phyloP scores from a whole-genome alignment of 2,113 vertebrate species.

The Blennius ocellaris region DNA sequence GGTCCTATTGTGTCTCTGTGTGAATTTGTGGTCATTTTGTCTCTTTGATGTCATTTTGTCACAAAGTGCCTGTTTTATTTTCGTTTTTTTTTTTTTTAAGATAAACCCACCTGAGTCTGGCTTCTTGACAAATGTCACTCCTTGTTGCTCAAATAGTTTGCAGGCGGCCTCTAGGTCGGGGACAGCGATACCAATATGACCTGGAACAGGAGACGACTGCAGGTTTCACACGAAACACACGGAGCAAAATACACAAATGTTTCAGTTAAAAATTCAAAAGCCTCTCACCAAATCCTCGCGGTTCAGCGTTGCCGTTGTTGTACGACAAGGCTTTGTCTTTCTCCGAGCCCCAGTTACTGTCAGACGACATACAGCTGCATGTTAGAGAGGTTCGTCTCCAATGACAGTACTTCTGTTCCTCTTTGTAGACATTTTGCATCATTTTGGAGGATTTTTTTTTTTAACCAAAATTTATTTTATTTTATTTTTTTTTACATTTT shows the following conservation, averaged over 20 bases:
- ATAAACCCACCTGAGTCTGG: conserved; percentile 84
- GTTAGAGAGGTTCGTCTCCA: too few relatives aligned
- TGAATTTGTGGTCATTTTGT: too few relatives aligned
- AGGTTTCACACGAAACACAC: conserved; percentile 2
- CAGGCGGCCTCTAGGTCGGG: conserved; percentile 87
- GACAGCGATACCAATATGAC: conserved; percentile 91
- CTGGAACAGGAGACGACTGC: conserved; percentile 55
- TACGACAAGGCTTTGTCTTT: conserved; percentile 84
- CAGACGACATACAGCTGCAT: conserved; percentile 1
- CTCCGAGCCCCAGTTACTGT: conserved; percentile 92
- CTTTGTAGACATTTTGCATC: too few relatives aligned
- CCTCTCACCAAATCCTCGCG: conserved; percentile 86
- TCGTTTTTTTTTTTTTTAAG: too few relatives aligned
- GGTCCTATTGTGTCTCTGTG: too few relatives aligned
- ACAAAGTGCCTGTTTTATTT: too few relatives aligned
- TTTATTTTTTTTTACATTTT: too few relatives aligned
- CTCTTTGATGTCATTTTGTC: too few relatives aligned
- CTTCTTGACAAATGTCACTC: conserved; percentile 90
- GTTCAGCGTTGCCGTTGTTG: conserved; percentile 88
- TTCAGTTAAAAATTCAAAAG: not conserved
- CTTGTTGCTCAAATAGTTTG: conserved; percentile 86
- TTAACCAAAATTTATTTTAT: too few relatives aligned
- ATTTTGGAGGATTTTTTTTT: too few relatives aligned
- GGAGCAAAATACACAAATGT: not conserved
- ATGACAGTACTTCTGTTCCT: too few relatives aligned